Evolutionary conservation across 1,140 invertebrate species (phyloP).

Genomic region (Cecropterus lyciades): DNA sequence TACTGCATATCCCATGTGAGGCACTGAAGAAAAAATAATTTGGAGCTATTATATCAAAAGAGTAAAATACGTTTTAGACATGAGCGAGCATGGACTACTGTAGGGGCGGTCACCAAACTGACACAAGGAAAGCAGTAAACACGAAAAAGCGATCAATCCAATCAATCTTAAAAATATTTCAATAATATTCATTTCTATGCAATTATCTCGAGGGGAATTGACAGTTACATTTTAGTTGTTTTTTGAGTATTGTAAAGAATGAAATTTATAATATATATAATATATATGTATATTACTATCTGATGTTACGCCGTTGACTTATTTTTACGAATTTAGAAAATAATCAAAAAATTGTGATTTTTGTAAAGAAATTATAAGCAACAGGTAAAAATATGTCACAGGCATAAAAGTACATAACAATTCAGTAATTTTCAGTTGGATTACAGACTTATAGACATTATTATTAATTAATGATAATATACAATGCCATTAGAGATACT

Average conservation of each 20-base stretch:
- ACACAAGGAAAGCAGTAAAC: conserved; percentile 85
- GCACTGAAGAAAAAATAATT: conserved; percentile 82
- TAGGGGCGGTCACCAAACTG: conserved; percentile 83
- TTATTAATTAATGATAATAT: conserved; percentile 76
- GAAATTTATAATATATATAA: conserved; percentile 50
- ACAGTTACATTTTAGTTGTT: conserved; percentile 77
- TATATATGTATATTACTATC: conserved; percentile 9
- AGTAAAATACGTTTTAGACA: conserved; percentile 80
- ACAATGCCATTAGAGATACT: conserved; percentile 82
- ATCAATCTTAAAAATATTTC: conserved; percentile 78
- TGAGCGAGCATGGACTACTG: conserved; percentile 84
- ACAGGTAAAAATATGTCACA: conserved; percentile 54
- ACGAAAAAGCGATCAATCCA: conserved; percentile 85
- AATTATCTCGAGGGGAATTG: conserved; percentile 57
- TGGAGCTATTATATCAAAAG: conserved; percentile 80
- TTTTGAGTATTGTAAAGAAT: conserved; percentile 78
- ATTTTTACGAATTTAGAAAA: conserved; percentile 7
- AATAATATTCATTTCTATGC: conserved; percentile 61
- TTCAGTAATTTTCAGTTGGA: conserved; percentile 57
- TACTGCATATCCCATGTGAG: conserved; percentile 83
- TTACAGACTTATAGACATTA: conserved; percentile 63
- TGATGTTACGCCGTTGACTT: conserved; percentile 43
- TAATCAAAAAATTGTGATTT: conserved; percentile 3
- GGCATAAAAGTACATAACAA: conserved; percentile 54
- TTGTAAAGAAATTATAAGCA: conserved; percentile 3